Conservation (phyloP, 2,888 invertebrate species). For the Podabrus alpinus region DNA sequence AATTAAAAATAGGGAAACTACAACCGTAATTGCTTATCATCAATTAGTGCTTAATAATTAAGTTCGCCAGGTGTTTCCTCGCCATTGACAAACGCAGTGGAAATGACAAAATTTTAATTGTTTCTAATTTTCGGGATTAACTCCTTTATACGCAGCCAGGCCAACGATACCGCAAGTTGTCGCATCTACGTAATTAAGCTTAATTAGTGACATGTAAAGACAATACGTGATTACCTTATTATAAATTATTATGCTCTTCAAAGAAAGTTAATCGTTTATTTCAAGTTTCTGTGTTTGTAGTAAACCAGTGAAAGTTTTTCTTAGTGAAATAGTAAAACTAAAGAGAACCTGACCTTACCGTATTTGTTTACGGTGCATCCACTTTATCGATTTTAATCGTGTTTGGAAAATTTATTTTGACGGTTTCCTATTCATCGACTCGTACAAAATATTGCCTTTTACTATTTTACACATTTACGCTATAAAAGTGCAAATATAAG, state of each 20-base stretch:
- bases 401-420: conserved; percentile 8
- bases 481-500: neutral
- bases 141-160: too few relatives aligned
- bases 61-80: neutral
- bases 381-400: neutral
- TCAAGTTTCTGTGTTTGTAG: neutral
- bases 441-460: conserved; percentile 6
- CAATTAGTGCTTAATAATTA: neutral
- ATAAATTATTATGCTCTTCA: neutral
- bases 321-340: neutral
- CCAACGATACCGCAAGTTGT: neutral
- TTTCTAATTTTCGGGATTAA: too few relatives aligned
- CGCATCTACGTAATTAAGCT: neutral
- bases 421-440: neutral
- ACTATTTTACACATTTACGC: neutral
- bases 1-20: neutral
- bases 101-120: too few relatives aligned
- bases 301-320: conserved; percentile 11
- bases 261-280: conserved; percentile 7
- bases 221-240: neutral
- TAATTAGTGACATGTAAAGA: neutral
- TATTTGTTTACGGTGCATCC: conserved; percentile 13
- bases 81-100: too few relatives aligned
- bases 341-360: conserved; percentile 17
- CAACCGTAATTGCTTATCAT: neutral